These are phyloP conservation scores for Dendroctonus ponderosae DNA, from an alignment of 1,140 invertebrate genomes.

Conservation along the genomic window DNA sequence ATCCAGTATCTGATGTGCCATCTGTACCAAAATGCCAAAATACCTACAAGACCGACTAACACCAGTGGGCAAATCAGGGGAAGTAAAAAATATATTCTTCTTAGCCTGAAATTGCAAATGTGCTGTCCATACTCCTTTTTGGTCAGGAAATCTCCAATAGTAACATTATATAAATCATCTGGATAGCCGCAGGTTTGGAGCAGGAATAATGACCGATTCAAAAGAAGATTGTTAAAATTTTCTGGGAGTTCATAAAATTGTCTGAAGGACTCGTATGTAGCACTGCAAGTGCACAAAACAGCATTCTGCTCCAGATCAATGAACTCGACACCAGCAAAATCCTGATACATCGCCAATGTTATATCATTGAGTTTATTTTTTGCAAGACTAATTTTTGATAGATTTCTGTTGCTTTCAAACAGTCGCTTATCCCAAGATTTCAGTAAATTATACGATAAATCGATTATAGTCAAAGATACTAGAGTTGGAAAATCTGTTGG, in stretches of 20 bases:
- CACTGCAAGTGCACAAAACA: constrained; percentile 56
- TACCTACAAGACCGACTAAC: constrained; percentile 1
- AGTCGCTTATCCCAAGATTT: constrained; percentile 54
- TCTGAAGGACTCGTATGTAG: constrained; percentile 49
- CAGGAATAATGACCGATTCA: too few species aligned
- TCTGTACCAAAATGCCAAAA: constrained; percentile 39
- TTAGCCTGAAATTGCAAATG: constrained; percentile 4
- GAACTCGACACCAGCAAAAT: constrained; percentile 52
- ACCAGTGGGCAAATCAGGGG: constrained; percentile 1
- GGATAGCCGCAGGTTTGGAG: constrained; percentile 27
- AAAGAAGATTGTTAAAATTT: too few species aligned
- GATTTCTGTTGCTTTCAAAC: constrained; percentile 49
- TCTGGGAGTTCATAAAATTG: constrained; percentile 7
- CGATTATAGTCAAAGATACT: constrained; percentile 51
- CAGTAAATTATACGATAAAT: constrained; percentile 55
- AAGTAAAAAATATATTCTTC: constrained; percentile 11
- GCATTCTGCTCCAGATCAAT: constrained; percentile 56
- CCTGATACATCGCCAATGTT: constrained; percentile 57
- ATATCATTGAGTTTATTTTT: constrained; percentile 58
- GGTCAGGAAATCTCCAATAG: constrained; percentile 29
- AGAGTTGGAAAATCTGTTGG: constrained; percentile 51
- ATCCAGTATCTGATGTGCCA: constrained; percentile 57
- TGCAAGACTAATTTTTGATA: constrained; percentile 50
- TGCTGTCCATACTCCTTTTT: constrained; percentile 6
- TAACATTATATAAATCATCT: constrained; percentile 24